A percentile compares a stretch with the other conserved stretches of the same genome.
Evolutionary conservation across 2,113 vertebrate species (phyloP).

Genomic region (Phylloscopus trochiloides): DNA sequence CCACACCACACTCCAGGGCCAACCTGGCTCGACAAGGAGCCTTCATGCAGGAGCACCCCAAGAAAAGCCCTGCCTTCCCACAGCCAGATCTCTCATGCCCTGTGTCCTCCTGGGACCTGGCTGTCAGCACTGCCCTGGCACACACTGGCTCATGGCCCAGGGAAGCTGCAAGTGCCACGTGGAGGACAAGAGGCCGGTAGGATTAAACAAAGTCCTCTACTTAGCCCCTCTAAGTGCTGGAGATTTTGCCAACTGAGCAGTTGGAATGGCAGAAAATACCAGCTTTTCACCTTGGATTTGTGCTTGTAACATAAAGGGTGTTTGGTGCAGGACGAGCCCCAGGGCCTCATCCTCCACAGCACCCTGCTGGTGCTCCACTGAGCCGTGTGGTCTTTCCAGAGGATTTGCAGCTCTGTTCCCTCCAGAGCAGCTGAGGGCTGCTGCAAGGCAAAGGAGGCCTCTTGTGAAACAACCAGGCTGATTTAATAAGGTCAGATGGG

Average conservation of each 20-base stretch:
- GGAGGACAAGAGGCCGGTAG: background rate
- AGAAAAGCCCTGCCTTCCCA: background rate
- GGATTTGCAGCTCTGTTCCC: background rate
- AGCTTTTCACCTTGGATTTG: background rate
- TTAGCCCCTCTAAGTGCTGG: accelerated
- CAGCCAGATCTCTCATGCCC: background rate
- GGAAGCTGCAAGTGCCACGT: background rate
- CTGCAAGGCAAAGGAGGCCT: background rate
- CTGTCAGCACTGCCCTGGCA: background rate
- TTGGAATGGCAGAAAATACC: background rate
- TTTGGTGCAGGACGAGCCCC: background rate
- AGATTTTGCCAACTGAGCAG: background rate
- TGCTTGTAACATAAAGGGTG: background rate
- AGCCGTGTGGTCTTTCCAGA: background rate
- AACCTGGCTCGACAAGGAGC: background rate
- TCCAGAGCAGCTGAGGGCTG: background rate
- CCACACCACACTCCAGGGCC: accelerated
- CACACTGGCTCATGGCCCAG: accelerated
- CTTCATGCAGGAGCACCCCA: accelerated
- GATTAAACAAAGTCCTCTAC: background rate
- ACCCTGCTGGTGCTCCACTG: background rate
- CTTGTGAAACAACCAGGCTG: background rate
- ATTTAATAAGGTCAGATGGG: background rate
- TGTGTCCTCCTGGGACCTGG: background rate
- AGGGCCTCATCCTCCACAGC: background rate